Conservation (phyloP, 2,888 invertebrate genomes). For the Cosmia pyralina region DNA sequence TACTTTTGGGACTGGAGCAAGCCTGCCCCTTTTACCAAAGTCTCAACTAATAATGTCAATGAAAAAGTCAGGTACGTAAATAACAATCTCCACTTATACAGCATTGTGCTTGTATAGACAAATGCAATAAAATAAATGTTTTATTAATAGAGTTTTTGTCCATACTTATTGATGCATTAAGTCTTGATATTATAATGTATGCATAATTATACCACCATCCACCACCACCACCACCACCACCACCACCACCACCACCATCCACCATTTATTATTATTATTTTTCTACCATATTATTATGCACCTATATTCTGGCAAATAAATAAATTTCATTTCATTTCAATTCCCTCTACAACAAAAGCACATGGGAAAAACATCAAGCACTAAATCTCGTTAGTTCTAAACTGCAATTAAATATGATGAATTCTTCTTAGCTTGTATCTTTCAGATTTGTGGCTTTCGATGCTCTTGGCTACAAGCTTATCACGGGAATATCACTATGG, state of each 20-base stretch:
- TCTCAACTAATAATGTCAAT: conserved; percentile 93
- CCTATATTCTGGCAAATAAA: too few relatives aligned
- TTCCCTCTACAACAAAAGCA: background rate
- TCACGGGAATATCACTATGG: conserved; percentile 94
- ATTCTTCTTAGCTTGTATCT: conserved; percentile 65
- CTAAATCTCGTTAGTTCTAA: conserved; percentile 17
- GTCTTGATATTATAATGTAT: background rate
- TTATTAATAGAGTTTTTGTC: background rate
- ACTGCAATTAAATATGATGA: conserved; percentile 45
- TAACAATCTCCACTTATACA: background rate
- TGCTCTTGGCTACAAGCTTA: conserved; percentile 94
- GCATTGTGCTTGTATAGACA: background rate
- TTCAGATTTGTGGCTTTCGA: conserved; percentile 96
- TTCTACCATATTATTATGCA: too few relatives aligned
- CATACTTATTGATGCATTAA: background rate
- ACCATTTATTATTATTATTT: too few relatives aligned
- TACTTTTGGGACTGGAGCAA: conserved; percentile 97
- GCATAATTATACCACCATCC: too few relatives aligned
- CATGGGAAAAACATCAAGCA: background rate
- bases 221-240: too few relatives aligned
- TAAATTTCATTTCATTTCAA: too few relatives aligned
- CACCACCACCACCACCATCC: too few relatives aligned
- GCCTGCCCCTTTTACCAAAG: conserved; percentile 93
- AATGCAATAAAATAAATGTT: background rate
- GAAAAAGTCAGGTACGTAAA: conserved; percentile 94